Evolutionary conservation across 2,113 vertebrate species (phyloP).

Genomic region (Dicerorhinus sumatrensis): DNA sequence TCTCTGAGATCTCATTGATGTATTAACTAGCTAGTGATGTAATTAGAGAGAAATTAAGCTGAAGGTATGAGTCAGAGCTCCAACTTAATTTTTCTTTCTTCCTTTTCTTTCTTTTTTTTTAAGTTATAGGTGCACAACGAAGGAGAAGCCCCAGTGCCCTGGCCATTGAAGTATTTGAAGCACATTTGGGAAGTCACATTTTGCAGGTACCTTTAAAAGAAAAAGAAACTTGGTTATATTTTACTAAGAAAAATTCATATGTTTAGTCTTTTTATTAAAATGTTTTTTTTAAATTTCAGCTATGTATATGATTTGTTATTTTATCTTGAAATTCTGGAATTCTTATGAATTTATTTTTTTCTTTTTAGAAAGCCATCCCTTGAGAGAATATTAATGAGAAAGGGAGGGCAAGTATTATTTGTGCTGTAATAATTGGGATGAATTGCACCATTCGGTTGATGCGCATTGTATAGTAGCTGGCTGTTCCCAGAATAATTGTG

Average conservation of each 20-base stretch:
- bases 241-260: slow-evolving; percentile 68
- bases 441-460: slow-evolving; percentile 70
- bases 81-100: slow-evolving; percentile 86
- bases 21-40: slow-evolving; percentile 11
- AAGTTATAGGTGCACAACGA: slow-evolving; percentile 97
- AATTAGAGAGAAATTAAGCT: slow-evolving; percentile 60
- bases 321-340: slow-evolving; percentile 52
- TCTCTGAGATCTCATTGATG: slow-evolving; percentile 47
- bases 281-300: slow-evolving; percentile 33
- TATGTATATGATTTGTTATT: slow-evolving; percentile 64
- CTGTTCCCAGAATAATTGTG: slow-evolving; percentile 68
- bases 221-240: slow-evolving; percentile 54
- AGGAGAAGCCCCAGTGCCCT: slow-evolving; percentile 95
- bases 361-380: slow-evolving; percentile 79
- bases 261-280: neutral
- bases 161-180: slow-evolving; percentile 97
- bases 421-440: slow-evolving; percentile 78
- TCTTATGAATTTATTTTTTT: slow-evolving; percentile 75
- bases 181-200: slow-evolving; percentile 99
- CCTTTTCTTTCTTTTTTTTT: slow-evolving; percentile 84
- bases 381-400: slow-evolving; percentile 81
- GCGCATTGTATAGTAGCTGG: slow-evolving; percentile 71
- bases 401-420: slow-evolving; percentile 82
- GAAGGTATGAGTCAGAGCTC: slow-evolving; percentile 79
- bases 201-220: slow-evolving; percentile 93